These are phyloP conservation scores for Taxidea taxus DNA, from an alignment of 2,113 vertebrate genomes.

Conservation along the genomic window DNA sequence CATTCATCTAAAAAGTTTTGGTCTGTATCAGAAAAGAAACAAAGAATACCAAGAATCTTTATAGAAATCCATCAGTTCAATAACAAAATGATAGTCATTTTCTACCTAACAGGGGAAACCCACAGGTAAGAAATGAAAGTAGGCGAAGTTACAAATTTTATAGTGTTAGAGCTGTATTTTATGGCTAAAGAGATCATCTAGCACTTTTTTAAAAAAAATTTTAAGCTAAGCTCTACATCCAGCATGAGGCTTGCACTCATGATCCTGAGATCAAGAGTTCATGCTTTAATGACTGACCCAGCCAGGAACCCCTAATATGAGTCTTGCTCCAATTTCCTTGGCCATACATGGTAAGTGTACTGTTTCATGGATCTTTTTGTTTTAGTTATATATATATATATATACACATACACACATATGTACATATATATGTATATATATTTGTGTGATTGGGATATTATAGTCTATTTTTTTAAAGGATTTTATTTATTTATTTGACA, in stretches of 20 bases:
- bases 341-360: not conserved
- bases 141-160: not conserved
- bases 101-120: conserved; percentile 25
- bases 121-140: conserved; percentile 1
- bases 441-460: not conserved
- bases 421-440: not conserved
- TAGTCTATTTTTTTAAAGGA: not conserved
- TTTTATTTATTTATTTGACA: too few relatives aligned
- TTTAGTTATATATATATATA: not conserved
- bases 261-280: not conserved
- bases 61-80: conserved; percentile 18
- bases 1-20: conserved; percentile 4
- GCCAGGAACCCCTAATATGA: not conserved
- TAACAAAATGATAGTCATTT: conserved; percentile 22
- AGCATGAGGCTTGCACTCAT: not conserved
- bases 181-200: not conserved
- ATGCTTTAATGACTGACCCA: not conserved
- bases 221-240: not conserved
- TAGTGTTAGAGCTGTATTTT: not conserved
- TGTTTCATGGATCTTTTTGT: not conserved
- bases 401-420: not conserved
- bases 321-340: not conserved
- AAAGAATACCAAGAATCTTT: conserved; percentile 29
- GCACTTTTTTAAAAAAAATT: not conserved
- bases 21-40: conserved; percentile 33